Evolutionary conservation across 2,113 vertebrate species (phyloP), one percentile per base, ranked within the genome.

Genomic region (Platysteira castanea): DNA sequence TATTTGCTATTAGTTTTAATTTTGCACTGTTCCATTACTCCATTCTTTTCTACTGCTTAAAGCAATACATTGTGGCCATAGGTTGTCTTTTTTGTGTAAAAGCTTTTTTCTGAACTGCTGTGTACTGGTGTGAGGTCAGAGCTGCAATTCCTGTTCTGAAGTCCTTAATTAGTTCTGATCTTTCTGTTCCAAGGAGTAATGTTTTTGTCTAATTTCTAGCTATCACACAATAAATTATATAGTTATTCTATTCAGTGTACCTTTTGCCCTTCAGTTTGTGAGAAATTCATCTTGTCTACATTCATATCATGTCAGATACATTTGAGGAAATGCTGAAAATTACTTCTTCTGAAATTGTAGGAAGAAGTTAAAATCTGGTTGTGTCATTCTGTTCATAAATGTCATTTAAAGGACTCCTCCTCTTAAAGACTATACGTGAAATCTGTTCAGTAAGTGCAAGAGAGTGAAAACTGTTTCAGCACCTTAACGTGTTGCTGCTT

Each of bases 11-110:
- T 88, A 50, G 39, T 91, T 95, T 96, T 90, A 49, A 56, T 47
- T 41, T 69, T 60, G 16, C 42, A 10, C 24, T 87, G 44, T 42
- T 24, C 50, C 53, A 26, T 85, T 83, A 91, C 33, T 75, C n/a
- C 21, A 23, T 83, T 89, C n/a, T 93, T 90, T 83, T 28, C 80
- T 74, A 74, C 44, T 93, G 77, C 90, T 95, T 82, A 92, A 84
- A 96, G 64, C 27, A 56, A 33, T 81, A n/a, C 2, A 1, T 63
- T 54, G 21, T 15, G 49, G 52, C 52, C 31, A 59, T 42, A 41
- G 27, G 8, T 81, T 88, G 39, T 81, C 47, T 89, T 79, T 91
- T 61, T 65, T 85, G 44, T 35, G 18, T 93, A 74, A 92, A 90
- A 95, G 47, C 21, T 88, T 71, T 94, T 83, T 79, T 63, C 46